Conservation (phyloP, 2,113 vertebrate genomes). For the Genyomyrus donnyi region DNA sequence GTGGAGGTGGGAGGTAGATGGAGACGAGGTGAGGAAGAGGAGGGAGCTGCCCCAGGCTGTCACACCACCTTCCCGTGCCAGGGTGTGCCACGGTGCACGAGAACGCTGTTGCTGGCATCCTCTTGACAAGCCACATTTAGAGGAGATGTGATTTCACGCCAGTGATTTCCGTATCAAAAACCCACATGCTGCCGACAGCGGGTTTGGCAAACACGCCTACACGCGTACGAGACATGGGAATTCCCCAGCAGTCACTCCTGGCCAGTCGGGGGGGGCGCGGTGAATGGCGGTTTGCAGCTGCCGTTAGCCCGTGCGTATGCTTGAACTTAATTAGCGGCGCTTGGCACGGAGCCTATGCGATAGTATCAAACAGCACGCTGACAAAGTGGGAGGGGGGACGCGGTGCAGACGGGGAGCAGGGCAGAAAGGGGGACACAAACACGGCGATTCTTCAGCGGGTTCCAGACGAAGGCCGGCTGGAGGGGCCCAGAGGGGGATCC, state of each 20-base stretch:
- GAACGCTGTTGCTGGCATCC: background rate
- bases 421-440: constrained; percentile 22
- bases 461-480: constrained; percentile 19
- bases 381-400: constrained; percentile 44
- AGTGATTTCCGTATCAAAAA: background rate
- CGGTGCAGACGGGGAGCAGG: background rate
- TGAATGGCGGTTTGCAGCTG: constrained; percentile 58
- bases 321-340: constrained; percentile 38
- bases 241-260: constrained; percentile 19
- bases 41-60: background rate
- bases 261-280: constrained; percentile 31
- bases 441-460: constrained; percentile 6
- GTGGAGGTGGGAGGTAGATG: background rate
- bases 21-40: background rate
- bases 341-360: constrained; percentile 55
- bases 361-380: constrained; percentile 45
- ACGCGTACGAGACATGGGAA: background rate
- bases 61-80: background rate
- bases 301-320: constrained; percentile 51
- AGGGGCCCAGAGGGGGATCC: constrained; percentile 3
- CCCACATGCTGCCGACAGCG: background rate
- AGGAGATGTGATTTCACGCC: background rate
- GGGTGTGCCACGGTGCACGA: background rate
- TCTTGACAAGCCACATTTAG: background rate
- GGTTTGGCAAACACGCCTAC: background rate